phyloP scores from a whole-genome alignment of 1,140 invertebrate species.

The Achroia grisella region DNA sequence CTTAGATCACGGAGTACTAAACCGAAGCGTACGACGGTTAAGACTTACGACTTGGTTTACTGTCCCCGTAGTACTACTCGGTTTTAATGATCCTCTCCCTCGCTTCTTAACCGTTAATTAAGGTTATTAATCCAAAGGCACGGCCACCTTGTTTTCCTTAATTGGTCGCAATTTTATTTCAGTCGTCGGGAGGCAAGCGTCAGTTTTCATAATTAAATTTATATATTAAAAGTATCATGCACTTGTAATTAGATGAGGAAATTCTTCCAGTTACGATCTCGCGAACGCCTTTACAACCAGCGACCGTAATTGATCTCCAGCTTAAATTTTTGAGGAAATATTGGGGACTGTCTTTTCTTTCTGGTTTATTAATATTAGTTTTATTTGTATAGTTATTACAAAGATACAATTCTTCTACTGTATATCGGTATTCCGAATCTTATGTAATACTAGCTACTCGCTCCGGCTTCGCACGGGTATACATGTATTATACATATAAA shows the following conservation, averaged over 20 bases:
- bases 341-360: no score
- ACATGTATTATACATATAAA: no score
- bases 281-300: not conserved
- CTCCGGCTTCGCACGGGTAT: no score
- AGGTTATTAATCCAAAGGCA: slow-evolving; percentile 64
- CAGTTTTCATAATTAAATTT: slow-evolving; percentile 42
- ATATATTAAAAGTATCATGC: slow-evolving; percentile 15
- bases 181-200: slow-evolving; percentile 30
- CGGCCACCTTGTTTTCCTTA: slow-evolving; percentile 63
- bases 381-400: no score
- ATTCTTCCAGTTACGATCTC: slow-evolving; percentile 8
- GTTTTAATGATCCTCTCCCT: slow-evolving; percentile 2
- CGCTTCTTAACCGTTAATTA: slow-evolving; percentile 48
- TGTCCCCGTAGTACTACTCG: slow-evolving; percentile 1
- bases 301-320: no score
- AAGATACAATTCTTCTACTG: no score
- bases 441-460: no score
- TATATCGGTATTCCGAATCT: no score
- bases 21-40: not conserved
- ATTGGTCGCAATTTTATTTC: slow-evolving; percentile 66
- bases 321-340: no score
- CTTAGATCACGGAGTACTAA: slow-evolving; percentile 2
- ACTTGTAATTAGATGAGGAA: slow-evolving; percentile 9
- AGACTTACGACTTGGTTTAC: slow-evolving; percentile 4
- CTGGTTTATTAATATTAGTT: no score